Base-by-base conservation (phyloP, 2,113 vertebrate genomes). In the Lagenorhynchus albirostris region DNA sequence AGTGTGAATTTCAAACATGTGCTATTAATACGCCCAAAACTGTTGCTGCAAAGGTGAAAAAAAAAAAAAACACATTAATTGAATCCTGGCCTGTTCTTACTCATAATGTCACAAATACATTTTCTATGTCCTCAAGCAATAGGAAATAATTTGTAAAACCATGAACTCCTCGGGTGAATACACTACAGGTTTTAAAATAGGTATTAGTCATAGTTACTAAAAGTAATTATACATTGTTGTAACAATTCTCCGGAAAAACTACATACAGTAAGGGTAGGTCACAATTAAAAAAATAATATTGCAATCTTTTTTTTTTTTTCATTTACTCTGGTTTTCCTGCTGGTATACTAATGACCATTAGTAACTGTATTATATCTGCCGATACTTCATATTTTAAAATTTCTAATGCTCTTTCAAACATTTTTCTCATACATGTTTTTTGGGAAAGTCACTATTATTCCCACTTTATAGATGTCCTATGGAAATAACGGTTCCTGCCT, bases 11-110 rank as follows among this genome's bases (percentile, higher is more conserved):
- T 93, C 94, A 93, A 79, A 93, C 76, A 76, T 17, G 50, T 70
- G 89, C 73, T 95, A 63, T 89, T 88, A 97, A 92, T 76, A 89
- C 47, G 91, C 89, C 91, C 94, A 91, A 89, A 81, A 96, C 14
- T 95, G 92, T 33, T 85, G 91, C 96, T 98, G 89, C 41, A 94
- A 89, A 92, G 79, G 31, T 65, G 36, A 8, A 23, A 83, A 76
- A 41, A 73, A 55, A 33, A 6, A 79, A 33, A 77, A n/a, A n/a
- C 47, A 53, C 67, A 29, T 92, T 89, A 97, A 74, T 60, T 41
- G 62, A 86, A 90, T 88, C 29, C 29, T 70, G 13, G 2, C 11
- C 10, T 31, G 41, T 76, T 77, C 63, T 89, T 83, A 76, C 31
- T 50, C 17, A 50, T 47, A 82, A 74, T 80, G 26, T 80, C 60